Base-by-base conservation (phyloP, 2,888 invertebrate genomes). In the Hylaea fasciaria region DNA sequence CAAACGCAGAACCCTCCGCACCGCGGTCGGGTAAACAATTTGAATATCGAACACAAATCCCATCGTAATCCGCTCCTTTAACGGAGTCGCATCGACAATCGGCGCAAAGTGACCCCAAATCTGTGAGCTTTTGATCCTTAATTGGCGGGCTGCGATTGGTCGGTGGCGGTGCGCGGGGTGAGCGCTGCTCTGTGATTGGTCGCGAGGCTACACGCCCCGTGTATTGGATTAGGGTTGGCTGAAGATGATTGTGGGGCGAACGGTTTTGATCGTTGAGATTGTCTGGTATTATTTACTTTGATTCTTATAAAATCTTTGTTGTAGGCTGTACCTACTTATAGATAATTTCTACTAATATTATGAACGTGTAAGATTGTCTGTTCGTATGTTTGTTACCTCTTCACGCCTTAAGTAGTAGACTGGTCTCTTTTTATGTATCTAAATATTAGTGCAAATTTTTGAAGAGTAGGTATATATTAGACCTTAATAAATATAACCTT, bases 31-130 rank as follows among this genome's bases (percentile, higher is more conserved):
- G 39, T 13, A 39, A 32, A 49, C 17, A 49, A 59, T 59, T 54
- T 59, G 59, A 60, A 60, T 62, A 58, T 62, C 51, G 14, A 7
- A 50, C 41, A 0, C 57, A 57, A 55, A 62, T 46, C 46, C 17
- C 17, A 10, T 12, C 28, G 41, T 22, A 22, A 62, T 57, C 43
- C 43, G 0, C 37, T 44, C 43, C 40, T n/a, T 54, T 51, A 62
- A 46, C 62, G 46, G 48, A 67, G 71, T 74, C 74, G 83, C 82
- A 81, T 75, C 79, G 79, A 77, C 78, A 85, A 89, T 79, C 78
- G 78, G 69, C 72, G 74, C 74, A 83, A 87, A 83, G 82, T 79
- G 87, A 89, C 90, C 91, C 90, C 86, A 88, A 91, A 91, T 83
- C 80, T 82, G 79, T 76, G 64, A 73, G 76, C 83, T 81, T 85